Evolutionary conservation across 1,140 invertebrate genomes (phyloP), one percentile per base, ranked within the genome.

Genomic region (Gonioctena quinquepunctata): DNA sequence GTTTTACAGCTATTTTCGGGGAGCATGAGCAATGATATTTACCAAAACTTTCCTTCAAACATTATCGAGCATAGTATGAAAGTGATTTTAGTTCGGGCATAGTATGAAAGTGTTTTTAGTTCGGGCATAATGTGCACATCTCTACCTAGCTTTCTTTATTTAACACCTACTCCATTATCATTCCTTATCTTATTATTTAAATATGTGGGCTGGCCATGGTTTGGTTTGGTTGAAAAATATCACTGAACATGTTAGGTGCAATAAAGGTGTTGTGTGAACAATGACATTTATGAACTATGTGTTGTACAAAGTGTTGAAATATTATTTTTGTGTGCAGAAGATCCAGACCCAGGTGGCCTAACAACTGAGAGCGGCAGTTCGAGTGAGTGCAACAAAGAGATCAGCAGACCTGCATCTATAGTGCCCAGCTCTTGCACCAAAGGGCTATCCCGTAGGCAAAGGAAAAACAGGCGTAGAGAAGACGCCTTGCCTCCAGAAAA

Each of bases 271-370:
- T 21, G 21, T 13, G 22, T 56, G 52, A 60, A 27, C 56, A 59
- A 59, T 56, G 27, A 50, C 16, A 42, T 42, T 42, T 8, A 11
- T 42, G 11, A n/a, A 54, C 11, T 2, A 54, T 54, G 52, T 54
- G 52, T 23, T 62, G 18, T 62, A 62, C 26, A 62, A 18, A 54
- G 63, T 63, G 50, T 4, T 69, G 63, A 70, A 52, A 68, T 54
- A 50, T 72, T 71, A 60, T 78, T 79, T 78, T 70, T 77, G 71
- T 77, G 72, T 76, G 78, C 81, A 79, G 81, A 84, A 77, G 78
- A 83, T 52, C 80, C 81, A 70, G 84, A 85, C 64, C 80, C 82
- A 26, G 82, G 80, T 33, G 70, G 42, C 18, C 19, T 25, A 26
- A 50, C 59, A 23, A 48, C 23, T 3, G 56, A 61, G 26, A 54